These are phyloP conservation scores for Mus spretus DNA, from an alignment of 2,797 vertebrate species.

Conservation along the genomic window DNA sequence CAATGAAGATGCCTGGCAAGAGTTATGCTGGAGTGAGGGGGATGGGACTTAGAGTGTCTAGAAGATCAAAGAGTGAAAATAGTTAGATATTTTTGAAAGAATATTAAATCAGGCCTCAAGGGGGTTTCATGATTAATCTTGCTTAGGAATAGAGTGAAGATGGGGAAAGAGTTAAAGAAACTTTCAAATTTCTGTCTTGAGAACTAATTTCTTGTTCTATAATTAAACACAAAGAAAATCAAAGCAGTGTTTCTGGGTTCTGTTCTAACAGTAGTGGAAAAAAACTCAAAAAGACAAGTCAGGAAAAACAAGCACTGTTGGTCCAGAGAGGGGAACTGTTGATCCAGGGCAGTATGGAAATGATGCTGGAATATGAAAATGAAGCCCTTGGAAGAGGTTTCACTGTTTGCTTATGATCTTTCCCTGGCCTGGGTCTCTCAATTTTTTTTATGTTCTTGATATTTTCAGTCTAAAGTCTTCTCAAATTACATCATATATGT, in stretches of 20 bases:
- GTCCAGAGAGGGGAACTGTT: neutral
- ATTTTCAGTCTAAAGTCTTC: neutral
- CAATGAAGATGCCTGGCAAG: neutral
- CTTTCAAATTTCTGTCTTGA: constrained; percentile 4
- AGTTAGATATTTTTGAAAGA: neutral
- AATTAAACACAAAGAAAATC: neutral
- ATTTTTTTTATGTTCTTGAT: neutral
- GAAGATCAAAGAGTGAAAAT: neutral
- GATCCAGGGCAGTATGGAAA: neutral
- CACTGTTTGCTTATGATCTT: neutral
- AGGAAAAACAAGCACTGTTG: neutral
- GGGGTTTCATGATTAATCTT: neutral
- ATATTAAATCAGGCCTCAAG: neutral
- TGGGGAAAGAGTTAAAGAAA: neutral
- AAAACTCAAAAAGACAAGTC: neutral
- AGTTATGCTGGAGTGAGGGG: neutral
- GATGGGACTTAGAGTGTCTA: neutral
- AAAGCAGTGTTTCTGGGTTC: neutral
- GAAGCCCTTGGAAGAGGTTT: neutral
- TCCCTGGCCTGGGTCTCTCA: neutral
- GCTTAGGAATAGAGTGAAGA: neutral
- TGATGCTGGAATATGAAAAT: neutral
- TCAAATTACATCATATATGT: neutral
- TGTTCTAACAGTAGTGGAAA: neutral
- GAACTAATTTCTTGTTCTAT: neutral